phyloP scores from a whole-genome alignment of 2,113 vertebrate species.

The Trichomycterus rosablanca region DNA sequence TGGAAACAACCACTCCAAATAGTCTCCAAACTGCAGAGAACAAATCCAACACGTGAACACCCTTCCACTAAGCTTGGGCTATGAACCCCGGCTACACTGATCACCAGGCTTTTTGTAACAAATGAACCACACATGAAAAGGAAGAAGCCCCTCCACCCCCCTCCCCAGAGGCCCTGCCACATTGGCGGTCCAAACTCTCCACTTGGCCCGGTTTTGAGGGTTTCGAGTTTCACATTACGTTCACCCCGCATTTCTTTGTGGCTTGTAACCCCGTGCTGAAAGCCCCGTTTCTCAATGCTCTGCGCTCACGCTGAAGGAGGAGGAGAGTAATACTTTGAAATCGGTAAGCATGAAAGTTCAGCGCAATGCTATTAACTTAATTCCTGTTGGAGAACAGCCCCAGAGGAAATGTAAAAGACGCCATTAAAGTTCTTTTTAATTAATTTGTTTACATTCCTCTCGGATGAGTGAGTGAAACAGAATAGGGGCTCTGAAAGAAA shows the following conservation, averaged over 20 bases:
- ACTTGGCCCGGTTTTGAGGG: slow-evolving; percentile 31
- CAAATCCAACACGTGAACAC: slow-evolving; percentile 2
- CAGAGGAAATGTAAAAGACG: slow-evolving; percentile 45
- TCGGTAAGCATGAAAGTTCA: slow-evolving; percentile 1
- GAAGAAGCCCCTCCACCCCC: slow-evolving; percentile 21
- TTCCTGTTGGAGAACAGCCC: slow-evolving; percentile 39
- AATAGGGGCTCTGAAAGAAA: slow-evolving; percentile 19
- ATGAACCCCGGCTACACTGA: slow-evolving; percentile 9
- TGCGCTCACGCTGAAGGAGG: slow-evolving; percentile 7
- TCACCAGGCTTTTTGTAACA: slow-evolving; percentile 34
- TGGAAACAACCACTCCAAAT: too few relatives aligned
- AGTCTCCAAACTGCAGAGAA: slow-evolving; percentile 15
- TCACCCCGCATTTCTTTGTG: slow-evolving; percentile 23
- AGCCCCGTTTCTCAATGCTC: slow-evolving; percentile 15
- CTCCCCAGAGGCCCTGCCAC: slow-evolving; percentile 27
- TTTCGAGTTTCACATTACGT: slow-evolving; percentile 44
- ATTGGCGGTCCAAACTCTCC: slow-evolving; percentile 24
- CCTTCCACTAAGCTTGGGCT: slow-evolving; percentile 11
- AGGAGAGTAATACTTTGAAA: background rate
- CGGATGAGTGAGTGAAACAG: slow-evolving; percentile 33
- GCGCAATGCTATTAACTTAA: slow-evolving; percentile 41
- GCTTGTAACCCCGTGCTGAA: slow-evolving; percentile 18
- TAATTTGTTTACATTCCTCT: slow-evolving; percentile 54
- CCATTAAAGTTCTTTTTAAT: slow-evolving; percentile 53
- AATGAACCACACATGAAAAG: slow-evolving; percentile 30